Evolutionary conservation across 2,113 vertebrate genomes (phyloP), one percentile per base, ranked within the genome.

Genomic region (Halcyon malimbica): DNA sequence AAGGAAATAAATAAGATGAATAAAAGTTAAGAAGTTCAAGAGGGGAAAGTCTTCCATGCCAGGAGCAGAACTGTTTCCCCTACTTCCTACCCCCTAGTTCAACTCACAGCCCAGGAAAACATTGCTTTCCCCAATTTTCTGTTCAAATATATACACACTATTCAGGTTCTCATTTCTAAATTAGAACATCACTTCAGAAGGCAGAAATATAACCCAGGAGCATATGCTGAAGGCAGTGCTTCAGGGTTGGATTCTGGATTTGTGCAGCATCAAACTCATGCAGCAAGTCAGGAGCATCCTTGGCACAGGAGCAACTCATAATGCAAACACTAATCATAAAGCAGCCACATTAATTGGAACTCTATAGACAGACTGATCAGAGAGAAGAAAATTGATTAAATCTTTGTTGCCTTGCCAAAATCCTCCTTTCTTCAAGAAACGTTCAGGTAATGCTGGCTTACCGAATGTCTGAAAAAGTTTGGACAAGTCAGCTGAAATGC

Each of bases 331-430:
- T 77, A 65, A 88, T 62, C 74, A 82, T 31, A 83, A 63, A 64
- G 48, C 6, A 74, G 44, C 74, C 29, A 29, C 3, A 4, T 48
- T 90, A 91, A 90, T 46, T 91, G 70, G 51, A 95, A 31, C 46
- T 11, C 60, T 50, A 53, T 25, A 75, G 68, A 24, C 80, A 92
- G 35, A 3, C 28, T 67, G 35, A 70, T 60, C 56, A 63, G 68
- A 84, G 53, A 73, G 37, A 70, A 46, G 50, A 54, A 71, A 90
- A 89, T n/a, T 21, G 77, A 89, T 84, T 87, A 51, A 92, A 17
- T 8, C 1, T 48, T 0, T 6, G 5, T 23, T 56, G 25, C 33
- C 51, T n/a, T 68, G 87, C 89, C 95, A 94, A 91, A 82, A 56
- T 56, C 44, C 37, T 48, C 63, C 71, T 65, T 44, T 90, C 83